Evolutionary conservation across 1,140 invertebrate genomes (phyloP), one percentile per base, ranked within the genome.

Genomic region (Gyrodactylus bullatarudis): DNA sequence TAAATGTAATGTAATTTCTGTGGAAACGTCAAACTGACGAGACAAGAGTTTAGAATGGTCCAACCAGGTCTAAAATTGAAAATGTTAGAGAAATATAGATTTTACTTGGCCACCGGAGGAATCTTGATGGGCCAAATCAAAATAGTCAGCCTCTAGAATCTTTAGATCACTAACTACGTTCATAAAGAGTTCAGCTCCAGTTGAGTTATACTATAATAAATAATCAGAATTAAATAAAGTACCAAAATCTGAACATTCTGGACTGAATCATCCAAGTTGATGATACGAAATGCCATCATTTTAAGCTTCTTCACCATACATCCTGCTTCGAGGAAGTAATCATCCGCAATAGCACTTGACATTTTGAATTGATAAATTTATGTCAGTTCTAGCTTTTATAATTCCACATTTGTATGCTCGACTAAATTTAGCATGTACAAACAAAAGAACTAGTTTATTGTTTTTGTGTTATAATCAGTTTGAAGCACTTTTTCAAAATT

Each of bases 81-180:
- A 23, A 1, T 23, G 34, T 68, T 73, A 21, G 34, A 54, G 24
- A 26, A 24, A n/a, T 27, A 22, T 27, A 26, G 77, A 77, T 16
- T 16, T 82, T 84, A 92, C 89, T 84, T 85, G 87, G 74, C 87
- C 87, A 73, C 87, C 88, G 78, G 85, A 85, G 73, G 84, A 81
- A 80, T 95, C 90, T 77, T 87, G 85, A 82, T 94, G 97, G 79
- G 95, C 91, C 74, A 98, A 83, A 68, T 92, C 94, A 82, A 98
- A 97, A 82, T 98, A 98, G 82, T 98, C 94, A 0, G 88, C 87
- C 83, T 98, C 94, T 69, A 97, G 82, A 54, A 98, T 84, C 82
- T 95, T 91, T 34, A 97, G 83, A 80, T 96, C 89, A 76, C 90
- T 87, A 78, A 90, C 91, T n/a, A 96, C 91, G 84, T 94, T 90